Base-by-base conservation (phyloP, 2,797 vertebrate genomes). In the Kryptopterus vitreolus region DNA sequence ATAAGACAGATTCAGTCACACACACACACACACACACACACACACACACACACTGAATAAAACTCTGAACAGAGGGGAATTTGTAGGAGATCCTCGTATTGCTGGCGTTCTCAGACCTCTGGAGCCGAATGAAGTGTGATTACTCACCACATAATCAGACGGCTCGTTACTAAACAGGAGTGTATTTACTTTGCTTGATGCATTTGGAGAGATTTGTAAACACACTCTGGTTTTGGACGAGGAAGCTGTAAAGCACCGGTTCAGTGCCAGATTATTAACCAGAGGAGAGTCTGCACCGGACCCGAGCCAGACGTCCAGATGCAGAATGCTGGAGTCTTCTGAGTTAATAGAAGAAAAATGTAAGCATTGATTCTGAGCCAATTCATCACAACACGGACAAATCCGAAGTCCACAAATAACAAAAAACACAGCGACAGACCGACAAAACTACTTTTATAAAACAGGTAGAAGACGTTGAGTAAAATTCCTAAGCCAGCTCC, bases 241-340 rank as follows among this genome's bases (percentile, higher is more conserved):
- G 53, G 9, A 61, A 70, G 66, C 53, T 59, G 77, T 75, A 75
- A 74, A 59, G 24, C n/a, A 26, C 11, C 1, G 3, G 33, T 50
- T 33, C 29, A 16, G 26, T 12, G 18, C 59, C 70, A 80, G 58
- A 80, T 55, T 43, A 55, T 63, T 63, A 73, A 80, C 52, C 78
- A 65, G 70, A 43, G 22, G 20, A 38, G 58, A 11, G 59, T 69
- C 46, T 65, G 24, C 12, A 26, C 43, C 5, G 22, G 50, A 52
- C 43, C 0, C 33, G 29, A 61, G 43, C 35, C 77, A 59, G n/a
- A 29, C 16, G 69, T 66, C 70, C 78, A 74, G 61, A 46, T 55
- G 33, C 78, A 75, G 59, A 74, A 20, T 20, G 13, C 38, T 4
- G 33, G 16, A 33, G 29, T 46, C 48, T 65, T 77, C 50, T 75